Percentiles rank a stretch among this genome's conserved stretches.
phyloP scores from a whole-genome alignment of 1,140 invertebrate genomes.

The Zaprionus camerounensis region DNA sequence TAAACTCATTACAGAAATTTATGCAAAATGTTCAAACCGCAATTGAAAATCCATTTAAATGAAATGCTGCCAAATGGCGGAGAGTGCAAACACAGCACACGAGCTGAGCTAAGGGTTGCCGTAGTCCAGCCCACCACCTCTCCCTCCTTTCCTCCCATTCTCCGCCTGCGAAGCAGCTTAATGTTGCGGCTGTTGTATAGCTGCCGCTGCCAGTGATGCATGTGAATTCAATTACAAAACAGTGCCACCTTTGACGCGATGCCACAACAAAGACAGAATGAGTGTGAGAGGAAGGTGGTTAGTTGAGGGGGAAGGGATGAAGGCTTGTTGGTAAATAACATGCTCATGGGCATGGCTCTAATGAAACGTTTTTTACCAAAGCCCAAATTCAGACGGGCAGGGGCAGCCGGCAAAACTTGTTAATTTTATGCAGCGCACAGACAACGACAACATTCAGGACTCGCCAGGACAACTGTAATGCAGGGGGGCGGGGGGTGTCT shows the following conservation, averaged over 20 bases:
- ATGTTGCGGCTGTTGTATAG: slow-evolving; percentile 36
- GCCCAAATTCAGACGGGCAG: background rate
- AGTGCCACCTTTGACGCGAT: slow-evolving; percentile 68
- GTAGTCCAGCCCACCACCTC: background rate
- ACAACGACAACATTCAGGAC: slow-evolving; percentile 31
- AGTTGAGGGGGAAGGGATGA: background rate
- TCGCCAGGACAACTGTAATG: slow-evolving; percentile 39
- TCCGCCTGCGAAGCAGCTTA: slow-evolving; percentile 1
- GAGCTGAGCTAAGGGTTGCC: slow-evolving; percentile 33
- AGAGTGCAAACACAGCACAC: slow-evolving; percentile 28
- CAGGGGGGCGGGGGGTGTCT: slow-evolving; percentile 12
- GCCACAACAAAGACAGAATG: slow-evolving; percentile 40
- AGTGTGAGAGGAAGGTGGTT: background rate
- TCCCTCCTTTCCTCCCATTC: background rate
- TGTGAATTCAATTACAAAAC: slow-evolving; percentile 84
- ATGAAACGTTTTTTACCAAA: slow-evolving; percentile 68
- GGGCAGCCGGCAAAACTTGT: slow-evolving; percentile 61
- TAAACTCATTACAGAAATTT: slow-evolving; percentile 83
- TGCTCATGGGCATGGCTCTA: slow-evolving; percentile 57
- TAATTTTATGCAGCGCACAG: slow-evolving; percentile 81
- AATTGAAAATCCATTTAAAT: slow-evolving; percentile 84
- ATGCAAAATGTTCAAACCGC: slow-evolving; percentile 82
- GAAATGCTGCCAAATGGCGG: slow-evolving; percentile 64
- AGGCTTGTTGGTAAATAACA: slow-evolving; percentile 53
- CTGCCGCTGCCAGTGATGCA: slow-evolving; percentile 76